Evolutionary conservation across 2,888 invertebrate species (phyloP), one percentile per base, ranked within the genome.

Genomic region (Heteropelma amictum): DNA sequence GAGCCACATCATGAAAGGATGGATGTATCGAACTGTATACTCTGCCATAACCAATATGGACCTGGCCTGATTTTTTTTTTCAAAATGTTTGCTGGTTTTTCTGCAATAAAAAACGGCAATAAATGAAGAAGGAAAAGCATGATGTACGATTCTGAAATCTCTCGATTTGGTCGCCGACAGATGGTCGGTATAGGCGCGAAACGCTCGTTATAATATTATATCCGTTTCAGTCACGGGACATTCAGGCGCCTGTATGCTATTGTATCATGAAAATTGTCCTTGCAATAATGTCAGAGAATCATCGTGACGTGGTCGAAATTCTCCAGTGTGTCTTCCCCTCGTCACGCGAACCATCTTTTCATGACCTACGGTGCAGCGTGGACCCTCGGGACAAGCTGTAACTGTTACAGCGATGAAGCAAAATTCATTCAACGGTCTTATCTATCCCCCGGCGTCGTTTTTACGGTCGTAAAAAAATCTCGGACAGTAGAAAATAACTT

Each of bases 231-330:
- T 56, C 38, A 58, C 47, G 45, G 51, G 38, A 12, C n/a, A 19
- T 12, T 21, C 12, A 64, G 47, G 10, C 64, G 42, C 53, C 58
- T 58, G 21, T 8, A 33, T 21, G 19, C 58, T 51, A 64, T 69
- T 69, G 72, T 51, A 51, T 68, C 42, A 70, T 70, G 19, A 60
- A 60, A 45, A 70, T 49, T 33, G 33, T 56, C 42, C 54, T 67
- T 61, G 65, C 45, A 60, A 64, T 38, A 56, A 61, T 33, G 49
- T 17, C 38, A 10, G 33, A 38, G 53, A 54, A 65, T 51, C 38
- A 70, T 60, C 45, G 30, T 8, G 54, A 40, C 47, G 30, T 17
- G 38, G 58, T 3, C 35, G 38, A 30, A 49, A 7, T 30, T 68
- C 38, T 58, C 21, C 19, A 40, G 28, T 51, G 49, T n/a, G 47